Conservation (phyloP, 2,113 vertebrate species). For the Antennarius striatus region DNA sequence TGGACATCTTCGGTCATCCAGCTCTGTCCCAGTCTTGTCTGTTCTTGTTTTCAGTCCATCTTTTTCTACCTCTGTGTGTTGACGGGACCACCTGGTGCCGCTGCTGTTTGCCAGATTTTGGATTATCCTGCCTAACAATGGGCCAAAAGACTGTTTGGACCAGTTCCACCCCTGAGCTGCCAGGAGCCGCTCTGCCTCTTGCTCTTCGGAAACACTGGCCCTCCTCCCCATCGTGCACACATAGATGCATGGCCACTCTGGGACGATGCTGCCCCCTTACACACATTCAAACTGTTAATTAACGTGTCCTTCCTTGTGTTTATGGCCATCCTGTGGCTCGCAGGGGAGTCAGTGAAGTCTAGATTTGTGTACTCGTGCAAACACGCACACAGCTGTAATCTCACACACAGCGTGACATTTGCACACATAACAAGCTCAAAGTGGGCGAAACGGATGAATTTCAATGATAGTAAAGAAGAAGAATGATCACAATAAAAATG, state of each 20-base stretch:
- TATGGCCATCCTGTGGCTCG: conserved; percentile 58
- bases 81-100: conserved; percentile 69
- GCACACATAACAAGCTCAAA: conserved; percentile 42
- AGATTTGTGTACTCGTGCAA: conserved; percentile 23
- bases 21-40: conserved; percentile 32
- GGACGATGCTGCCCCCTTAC: conserved; percentile 43
- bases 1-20: conserved; percentile 28
- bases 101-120: conserved; percentile 58
- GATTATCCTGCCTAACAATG: conserved; percentile 68
- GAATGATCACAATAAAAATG: conserved; percentile 42
- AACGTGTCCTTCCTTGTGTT: conserved; percentile 72
- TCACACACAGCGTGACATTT: conserved; percentile 19
- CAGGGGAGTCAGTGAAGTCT: conserved; percentile 42
- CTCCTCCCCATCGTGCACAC: conserved; percentile 40
- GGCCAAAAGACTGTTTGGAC: conserved; percentile 63
- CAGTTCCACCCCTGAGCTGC: conserved; percentile 35
- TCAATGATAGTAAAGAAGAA: conserved; percentile 36
- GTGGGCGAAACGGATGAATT: conserved; percentile 47
- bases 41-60: conserved; percentile 48
- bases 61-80: conserved; percentile 55
- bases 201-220: conserved; percentile 57
- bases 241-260: conserved; percentile 46
- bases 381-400: conserved; percentile 15
- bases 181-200: conserved; percentile 53
- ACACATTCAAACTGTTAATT: conserved; percentile 67